Evolutionary conservation across 2,113 vertebrate genomes (phyloP).

Genomic region (Campylomormyrus tamandua): DNA sequence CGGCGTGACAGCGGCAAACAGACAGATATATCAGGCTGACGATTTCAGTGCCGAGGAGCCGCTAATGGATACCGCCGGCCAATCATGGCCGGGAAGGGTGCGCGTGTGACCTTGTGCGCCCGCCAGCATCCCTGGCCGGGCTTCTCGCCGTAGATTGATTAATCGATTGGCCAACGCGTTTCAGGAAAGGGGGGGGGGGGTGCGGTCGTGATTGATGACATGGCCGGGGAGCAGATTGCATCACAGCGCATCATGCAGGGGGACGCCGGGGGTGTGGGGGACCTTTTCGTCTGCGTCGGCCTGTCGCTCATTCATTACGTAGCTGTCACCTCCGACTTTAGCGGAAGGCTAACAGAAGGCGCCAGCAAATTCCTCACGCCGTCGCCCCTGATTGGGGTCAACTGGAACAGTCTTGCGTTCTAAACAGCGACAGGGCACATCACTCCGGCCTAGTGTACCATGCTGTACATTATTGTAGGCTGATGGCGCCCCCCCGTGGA

Average conservation of each 20-base stretch:
- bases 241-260: conserved; percentile 3
- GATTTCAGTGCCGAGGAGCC: neutral
- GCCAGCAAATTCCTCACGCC: neutral
- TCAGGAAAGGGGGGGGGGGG: neutral
- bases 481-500: neutral
- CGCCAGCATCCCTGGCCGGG: neutral
- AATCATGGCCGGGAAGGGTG: neutral
- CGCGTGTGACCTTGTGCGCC: neutral
- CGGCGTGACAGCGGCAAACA: neutral
- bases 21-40: conserved; percentile 16
- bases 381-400: conserved; percentile 4
- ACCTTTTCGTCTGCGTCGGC: neutral
- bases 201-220: neutral
- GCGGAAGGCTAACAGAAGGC: conserved; percentile 8
- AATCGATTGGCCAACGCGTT: neutral
- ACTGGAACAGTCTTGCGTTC: neutral
- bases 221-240: neutral
- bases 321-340: conserved; percentile 10
- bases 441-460: neutral
- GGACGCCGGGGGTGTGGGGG: neutral
- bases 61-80: neutral
- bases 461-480: neutral
- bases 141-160: neutral
- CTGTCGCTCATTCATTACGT: conserved; percentile 11
- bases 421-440: neutral